A percentile compares a stretch with the other conserved stretches of the same genome.
These are phyloP conservation scores for Nylanderia fulva DNA, from an alignment of 1,140 invertebrate genomes.

Conservation along the genomic window DNA sequence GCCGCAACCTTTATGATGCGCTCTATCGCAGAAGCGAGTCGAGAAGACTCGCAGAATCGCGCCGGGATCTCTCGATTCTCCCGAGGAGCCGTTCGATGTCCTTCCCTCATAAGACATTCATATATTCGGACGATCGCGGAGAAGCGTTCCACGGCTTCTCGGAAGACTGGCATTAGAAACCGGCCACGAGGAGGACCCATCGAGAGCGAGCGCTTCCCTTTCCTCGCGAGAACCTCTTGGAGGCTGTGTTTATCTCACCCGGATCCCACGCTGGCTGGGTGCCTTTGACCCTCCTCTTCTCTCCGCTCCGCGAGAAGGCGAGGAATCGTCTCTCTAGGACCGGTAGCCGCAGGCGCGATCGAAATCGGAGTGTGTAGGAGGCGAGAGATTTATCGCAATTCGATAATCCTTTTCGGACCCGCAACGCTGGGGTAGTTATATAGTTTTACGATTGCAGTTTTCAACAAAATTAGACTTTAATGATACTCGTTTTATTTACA, in stretches of 20 bases:
- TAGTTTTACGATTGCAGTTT: constrained; percentile 10
- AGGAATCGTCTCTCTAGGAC: constrained; percentile 63
- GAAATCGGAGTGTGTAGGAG: constrained; percentile 48
- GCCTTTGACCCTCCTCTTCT: constrained; percentile 72
- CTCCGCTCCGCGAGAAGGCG: constrained; percentile 33
- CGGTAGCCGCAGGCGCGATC: constrained; percentile 64
- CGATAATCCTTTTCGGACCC: constrained; percentile 50
- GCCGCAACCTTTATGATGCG: constrained; percentile 56
- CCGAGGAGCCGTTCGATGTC: constrained; percentile 13
- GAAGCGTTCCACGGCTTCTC: constrained; percentile 71
- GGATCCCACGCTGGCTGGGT: constrained; percentile 74
- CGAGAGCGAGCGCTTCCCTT: constrained; percentile 63
- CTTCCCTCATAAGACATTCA: constrained; percentile 74
- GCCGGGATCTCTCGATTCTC: constrained; percentile 24
- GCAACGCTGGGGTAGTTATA: constrained; percentile 9
- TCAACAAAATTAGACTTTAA: not conserved
- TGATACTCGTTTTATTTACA: not conserved
- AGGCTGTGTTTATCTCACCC: constrained; percentile 71
- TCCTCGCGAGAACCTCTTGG: constrained; percentile 57
- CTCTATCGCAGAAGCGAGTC: constrained; percentile 25
- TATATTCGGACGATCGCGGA: constrained; percentile 75
- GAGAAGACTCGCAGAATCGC: no score
- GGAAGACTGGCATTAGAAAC: constrained; percentile 77
- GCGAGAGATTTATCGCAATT: constrained; percentile 68
- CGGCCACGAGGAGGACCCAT: constrained; percentile 58